Base-by-base conservation (phyloP, 2,888 invertebrate genomes). In the Helicoverpa assulta region DNA sequence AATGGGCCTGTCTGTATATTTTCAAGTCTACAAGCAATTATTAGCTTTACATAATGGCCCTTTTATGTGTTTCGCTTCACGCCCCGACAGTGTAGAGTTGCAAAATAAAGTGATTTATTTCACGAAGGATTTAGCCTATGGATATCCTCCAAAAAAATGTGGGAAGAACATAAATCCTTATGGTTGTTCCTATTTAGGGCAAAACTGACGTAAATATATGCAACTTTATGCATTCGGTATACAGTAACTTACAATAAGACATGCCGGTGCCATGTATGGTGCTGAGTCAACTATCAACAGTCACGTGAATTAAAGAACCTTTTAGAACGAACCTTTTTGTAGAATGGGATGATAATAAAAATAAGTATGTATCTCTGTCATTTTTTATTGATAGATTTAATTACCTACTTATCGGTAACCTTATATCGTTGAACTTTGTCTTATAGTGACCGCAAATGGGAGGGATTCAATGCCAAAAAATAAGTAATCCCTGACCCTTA, bases 211-310 rank as follows among this genome's bases (percentile, higher is more conserved):
- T 82, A 81, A 84, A 83, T 62, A 78, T 83, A 85, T 87, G 88
- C 87, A 88, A 77, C 74, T 84, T 87, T 86, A 86, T 89, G 85
- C 86, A 89, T 81, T 78, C 69, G 68, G 80, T 75, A 73, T 82
- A 51, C 84, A 67, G 77, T 85, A 85, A 86, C 76, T 88, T 76
- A 86, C 75, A 81, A 83, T 80, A 78, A 40, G 73, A 83, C 85
- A 89, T 91, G 76, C 84, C 84, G 78, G 85, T 86, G 89, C 85
- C 93, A 93, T 90, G 91, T 93, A 93, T 91, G 91, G 84, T 86
- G 85, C 85, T 85, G 84, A 76, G 77, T 67, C 83, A 88, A 90
- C 85, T 82, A 87, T 75, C 83, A 21, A 68, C 19, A 87, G 91
- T 92, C 93, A 94, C 93, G 94, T 74, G 70, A 91, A 65, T 47